Evolutionary conservation across 1,140 invertebrate genomes (phyloP), one percentile per base, ranked within the genome.

Genomic region (Batillaria attramentaria): DNA sequence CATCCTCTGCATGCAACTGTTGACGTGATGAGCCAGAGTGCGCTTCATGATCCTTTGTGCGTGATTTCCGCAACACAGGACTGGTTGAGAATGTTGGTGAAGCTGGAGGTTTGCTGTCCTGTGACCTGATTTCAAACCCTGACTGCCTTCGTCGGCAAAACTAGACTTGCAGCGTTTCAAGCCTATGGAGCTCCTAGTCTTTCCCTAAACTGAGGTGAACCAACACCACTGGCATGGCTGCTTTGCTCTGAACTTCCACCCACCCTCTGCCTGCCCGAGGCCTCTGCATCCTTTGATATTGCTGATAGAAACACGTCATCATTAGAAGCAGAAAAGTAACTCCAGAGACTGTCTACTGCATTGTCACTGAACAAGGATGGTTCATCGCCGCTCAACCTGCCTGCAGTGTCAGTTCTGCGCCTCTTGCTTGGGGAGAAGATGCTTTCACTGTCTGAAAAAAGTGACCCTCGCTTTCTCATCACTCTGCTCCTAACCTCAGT

Each of bases 221-320:
- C 16, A 24, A 24, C 18, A 24, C 16, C 42, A 20, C 31, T 5
- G 13, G 20, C 8, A 1, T 8, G 6, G 5, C 28, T 10, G 31
- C 28, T 8, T 69, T n/a, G n/a, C n/a, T n/a, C n/a, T n/a, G n/a
- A n/a, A n/a, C n/a, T n/a, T n/a, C n/a, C n/a, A n/a, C n/a, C n/a
- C n/a, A n/a, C n/a, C n/a, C n/a, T n/a, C n/a, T n/a, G n/a, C n/a
- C n/a, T n/a, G n/a, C n/a, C n/a, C n/a, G n/a, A n/a, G n/a, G n/a
- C n/a, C n/a, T n/a, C n/a, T n/a, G n/a, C n/a, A n/a, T n/a, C n/a
- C n/a, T n/a, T n/a, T n/a, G n/a, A n/a, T n/a, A n/a, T n/a, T n/a
- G n/a, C 62, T 24, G 77, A 60, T 13, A 84, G 41, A 72, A 87
- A 85, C 18, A 84, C 82, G 42, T 87, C 84, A 66, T 85, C 83